Evolutionary conservation across 2,888 invertebrate genomes (phyloP), one percentile per base, ranked within the genome.

Genomic region (Pseudococcus viburni): DNA sequence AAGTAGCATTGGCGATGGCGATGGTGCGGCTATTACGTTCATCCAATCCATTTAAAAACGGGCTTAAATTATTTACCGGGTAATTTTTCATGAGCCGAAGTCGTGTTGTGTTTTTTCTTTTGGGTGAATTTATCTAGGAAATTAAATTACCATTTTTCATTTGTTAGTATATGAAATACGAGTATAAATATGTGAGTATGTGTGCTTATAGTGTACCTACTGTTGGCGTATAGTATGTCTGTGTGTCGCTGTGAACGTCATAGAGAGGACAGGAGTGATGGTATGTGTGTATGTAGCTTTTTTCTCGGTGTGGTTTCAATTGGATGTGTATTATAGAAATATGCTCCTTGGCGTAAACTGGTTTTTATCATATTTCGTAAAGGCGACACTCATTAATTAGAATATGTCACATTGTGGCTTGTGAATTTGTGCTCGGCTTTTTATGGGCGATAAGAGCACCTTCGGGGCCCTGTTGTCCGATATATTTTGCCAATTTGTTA

Each of bases 61-160:
- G 46, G 80, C 80, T 83, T 83, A 83, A 83, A 83, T 83, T 83
- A 83, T 83, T 83, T 46, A 46, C 39, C 46, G 19, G 46, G 42
- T 83, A 83, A 83, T 83, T 83, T 83, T 83, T 83, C 80, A 77
- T 77, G 33, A 39, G 19, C 46, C 80, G 46, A 83, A 46, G 42
- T 46, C 80, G 80, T 83, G 73, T 73, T 73, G 73, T 73, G 26
- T 73, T 73, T 73, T 73, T 83, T 46, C 46, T 83, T 83, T 83
- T 83, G 42, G 46, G 80, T 83, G 46, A 83, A 83, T 83, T 83
- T 83, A 83, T 83, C 80, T 26, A 33, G 19, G 80, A 83, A 83
- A 83, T 83, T 83, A 83, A 83, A 83, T 83, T 83, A 83, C 46
- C 80, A 83, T 83, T 83, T 83, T 83, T 83, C 80, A 83, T 83